Conservation (phyloP, 2,888 invertebrate genomes). For the Ischnus inquisitorius region DNA sequence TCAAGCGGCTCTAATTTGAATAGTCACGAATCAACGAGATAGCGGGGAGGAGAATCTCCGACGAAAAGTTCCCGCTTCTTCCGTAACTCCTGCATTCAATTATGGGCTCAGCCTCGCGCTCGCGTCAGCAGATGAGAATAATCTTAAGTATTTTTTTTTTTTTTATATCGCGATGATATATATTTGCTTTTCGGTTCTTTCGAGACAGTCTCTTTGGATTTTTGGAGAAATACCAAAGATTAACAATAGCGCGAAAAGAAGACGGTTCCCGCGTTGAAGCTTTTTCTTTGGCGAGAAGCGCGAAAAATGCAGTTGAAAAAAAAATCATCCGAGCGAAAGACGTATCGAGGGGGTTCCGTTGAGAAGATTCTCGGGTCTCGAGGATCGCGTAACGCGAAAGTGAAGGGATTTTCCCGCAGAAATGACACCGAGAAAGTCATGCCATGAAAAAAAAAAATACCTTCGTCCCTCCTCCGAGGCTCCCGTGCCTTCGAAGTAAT, state of each 20-base stretch:
- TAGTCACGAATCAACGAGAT: conserved; percentile 48
- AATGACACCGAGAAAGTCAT: conserved; percentile 24
- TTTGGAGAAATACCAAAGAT: neutral
- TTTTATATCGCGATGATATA: no score
- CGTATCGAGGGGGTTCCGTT: conserved; percentile 18
- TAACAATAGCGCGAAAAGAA: neutral
- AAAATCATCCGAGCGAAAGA: neutral
- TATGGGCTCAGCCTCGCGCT: conserved; percentile 18
- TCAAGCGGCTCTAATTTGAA: conserved; percentile 60
- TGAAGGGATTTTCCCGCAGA: conserved; percentile 45
- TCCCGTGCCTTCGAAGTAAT: conserved; percentile 61
- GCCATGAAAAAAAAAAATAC: conserved; percentile 50
- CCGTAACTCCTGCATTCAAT: conserved; percentile 52
- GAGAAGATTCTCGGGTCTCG: conserved; percentile 42
- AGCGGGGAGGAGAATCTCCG: conserved; percentile 43
- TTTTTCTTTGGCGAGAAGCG: neutral
- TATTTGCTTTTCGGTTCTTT: no score
- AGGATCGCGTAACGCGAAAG: conserved; percentile 51
- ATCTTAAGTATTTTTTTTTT: no score
- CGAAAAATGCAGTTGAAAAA: neutral
- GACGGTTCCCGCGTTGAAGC: neutral
- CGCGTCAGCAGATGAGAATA: conserved; percentile 7
- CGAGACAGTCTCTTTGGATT: neutral
- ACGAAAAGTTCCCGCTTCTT: conserved; percentile 36
- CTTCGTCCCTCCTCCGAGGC: conserved; percentile 47